phyloP scores from a whole-genome alignment of 1,140 invertebrate species.

The Heliconius nattereri region DNA sequence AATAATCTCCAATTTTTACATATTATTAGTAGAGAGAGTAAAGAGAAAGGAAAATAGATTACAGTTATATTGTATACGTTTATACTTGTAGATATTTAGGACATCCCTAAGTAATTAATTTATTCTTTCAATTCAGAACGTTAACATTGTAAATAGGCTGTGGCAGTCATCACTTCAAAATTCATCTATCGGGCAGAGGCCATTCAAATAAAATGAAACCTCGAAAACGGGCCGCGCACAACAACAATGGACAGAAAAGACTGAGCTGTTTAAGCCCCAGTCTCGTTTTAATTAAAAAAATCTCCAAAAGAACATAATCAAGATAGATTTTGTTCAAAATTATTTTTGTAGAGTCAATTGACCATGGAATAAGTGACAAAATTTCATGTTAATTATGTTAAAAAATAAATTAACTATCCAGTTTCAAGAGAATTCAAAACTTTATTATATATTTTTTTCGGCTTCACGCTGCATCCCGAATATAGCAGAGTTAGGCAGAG shows the following conservation, averaged over 20 bases:
- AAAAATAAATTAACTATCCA: neutral
- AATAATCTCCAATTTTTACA: too few relatives aligned
- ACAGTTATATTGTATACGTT: too few relatives aligned
- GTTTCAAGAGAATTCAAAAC: neutral
- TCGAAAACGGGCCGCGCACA: constrained; percentile 45
- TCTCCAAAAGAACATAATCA: neutral
- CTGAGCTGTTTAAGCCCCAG: constrained; percentile 34
- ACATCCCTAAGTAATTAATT: neutral
- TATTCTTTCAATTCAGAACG: neutral
- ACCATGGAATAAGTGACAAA: neutral
- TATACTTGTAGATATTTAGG: too few relatives aligned
- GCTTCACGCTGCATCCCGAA: too few relatives aligned
- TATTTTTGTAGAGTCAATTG: constrained; percentile 1
- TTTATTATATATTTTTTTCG: too few relatives aligned
- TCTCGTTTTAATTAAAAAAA: constrained; percentile 64
- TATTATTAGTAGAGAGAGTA: too few relatives aligned
- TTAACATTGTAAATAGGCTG: constrained; percentile 17
- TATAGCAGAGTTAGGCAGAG: too few relatives aligned
- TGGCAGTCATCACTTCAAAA: constrained; percentile 32
- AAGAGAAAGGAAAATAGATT: too few relatives aligned
- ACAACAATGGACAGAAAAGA: constrained; percentile 53
- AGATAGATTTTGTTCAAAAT: neutral
- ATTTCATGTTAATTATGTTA: neutral
- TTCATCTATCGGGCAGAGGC: constrained; percentile 50
- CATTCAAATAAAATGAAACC: constrained; percentile 59